phyloP scores from a whole-genome alignment of 2,797 vertebrate species.

The Adrianichthys oophorus region DNA sequence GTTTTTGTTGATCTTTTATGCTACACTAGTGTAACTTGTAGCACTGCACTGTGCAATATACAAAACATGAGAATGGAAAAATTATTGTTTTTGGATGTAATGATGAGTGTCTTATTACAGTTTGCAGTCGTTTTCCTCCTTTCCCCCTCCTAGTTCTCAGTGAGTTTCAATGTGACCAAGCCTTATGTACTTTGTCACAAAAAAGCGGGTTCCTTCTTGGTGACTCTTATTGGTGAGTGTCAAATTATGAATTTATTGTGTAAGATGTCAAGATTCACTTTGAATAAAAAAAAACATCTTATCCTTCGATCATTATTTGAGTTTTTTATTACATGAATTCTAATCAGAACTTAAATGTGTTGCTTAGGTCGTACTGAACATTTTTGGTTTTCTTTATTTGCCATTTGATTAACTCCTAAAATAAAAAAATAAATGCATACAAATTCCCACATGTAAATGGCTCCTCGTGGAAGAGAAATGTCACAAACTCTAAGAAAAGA shows the following conservation, averaged over 20 bases:
- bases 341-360: too few species aligned
- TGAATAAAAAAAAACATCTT: conserved; percentile 90
- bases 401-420: too few species aligned
- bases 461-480: too few species aligned
- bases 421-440: too few species aligned
- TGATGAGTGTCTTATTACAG: conserved; percentile 87
- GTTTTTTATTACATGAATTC: background rate
- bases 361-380: too few species aligned
- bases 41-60: conserved; percentile 99
- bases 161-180: conserved; percentile 99
- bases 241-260: conserved; percentile 99
- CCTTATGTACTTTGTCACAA: conserved; percentile 99
- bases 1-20: conserved; percentile 80
- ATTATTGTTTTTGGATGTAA: conserved; percentile 87
- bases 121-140: conserved; percentile 87
- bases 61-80: conserved; percentile 97
- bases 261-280: conserved; percentile 99
- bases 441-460: too few species aligned
- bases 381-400: too few species aligned
- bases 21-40: conserved; percentile 99
- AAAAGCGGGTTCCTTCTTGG: conserved; percentile 99
- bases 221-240: conserved; percentile 99
- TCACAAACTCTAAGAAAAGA: too few species aligned
- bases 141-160: conserved; percentile 91
- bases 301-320: conserved; percentile 77